These are phyloP conservation scores for Hesperia comma DNA, from an alignment of 2,888 invertebrate species.

Conservation along the genomic window DNA sequence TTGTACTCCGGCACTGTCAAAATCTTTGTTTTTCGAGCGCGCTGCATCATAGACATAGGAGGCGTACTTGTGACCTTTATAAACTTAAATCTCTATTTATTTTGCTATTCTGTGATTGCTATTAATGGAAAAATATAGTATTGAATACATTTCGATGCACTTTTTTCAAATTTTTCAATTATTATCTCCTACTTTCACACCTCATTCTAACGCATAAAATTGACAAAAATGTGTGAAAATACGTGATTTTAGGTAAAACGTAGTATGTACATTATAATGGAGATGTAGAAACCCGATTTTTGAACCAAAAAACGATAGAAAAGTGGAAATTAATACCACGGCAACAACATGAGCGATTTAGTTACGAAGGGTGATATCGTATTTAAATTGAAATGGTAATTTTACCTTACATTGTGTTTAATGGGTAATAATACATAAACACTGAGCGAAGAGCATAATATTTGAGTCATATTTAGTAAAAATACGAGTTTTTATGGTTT, in stretches of 20 bases:
- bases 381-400: constrained; percentile 27
- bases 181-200: neutral
- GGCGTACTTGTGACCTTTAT: neutral
- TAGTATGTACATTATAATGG: constrained; percentile 1
- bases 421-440: constrained; percentile 26
- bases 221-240: constrained; percentile 17
- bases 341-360: constrained; percentile 26
- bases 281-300: constrained; percentile 18
- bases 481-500: constrained; percentile 24
- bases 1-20: constrained; percentile 8
- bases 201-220: constrained; percentile 2
- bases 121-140: constrained; percentile 14
- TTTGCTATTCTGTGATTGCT: constrained; percentile 6
- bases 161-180: constrained; percentile 10
- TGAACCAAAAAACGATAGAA: constrained; percentile 23
- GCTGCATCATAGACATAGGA: neutral
- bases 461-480: constrained; percentile 19
- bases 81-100: constrained; percentile 10
- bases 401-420: constrained; percentile 20
- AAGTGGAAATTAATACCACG: constrained; percentile 21
- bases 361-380: constrained; percentile 34
- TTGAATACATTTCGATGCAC: neutral
- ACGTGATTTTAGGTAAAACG: constrained; percentile 16
- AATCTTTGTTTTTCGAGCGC: constrained; percentile 21
- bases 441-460: neutral